phyloP scores from a whole-genome alignment of 2,113 vertebrate species.

The Natator depressus region DNA sequence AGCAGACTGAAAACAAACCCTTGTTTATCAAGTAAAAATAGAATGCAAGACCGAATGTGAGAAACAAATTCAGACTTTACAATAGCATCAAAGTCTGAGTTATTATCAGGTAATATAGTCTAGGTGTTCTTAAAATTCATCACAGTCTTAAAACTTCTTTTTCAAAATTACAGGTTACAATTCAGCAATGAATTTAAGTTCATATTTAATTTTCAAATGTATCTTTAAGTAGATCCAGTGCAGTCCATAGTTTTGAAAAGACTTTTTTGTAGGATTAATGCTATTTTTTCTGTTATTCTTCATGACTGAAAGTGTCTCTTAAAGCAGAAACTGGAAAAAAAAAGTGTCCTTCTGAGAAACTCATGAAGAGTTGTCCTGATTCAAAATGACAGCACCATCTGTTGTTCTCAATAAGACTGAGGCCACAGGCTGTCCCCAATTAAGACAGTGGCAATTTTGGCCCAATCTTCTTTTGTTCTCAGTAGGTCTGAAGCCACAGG shows the following conservation, averaged over 20 bases:
- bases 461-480: neutral
- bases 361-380: neutral
- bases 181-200: neutral
- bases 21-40: neutral
- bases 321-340: neutral
- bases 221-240: neutral
- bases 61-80: neutral
- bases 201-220: neutral
- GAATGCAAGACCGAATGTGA: neutral
- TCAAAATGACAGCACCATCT: neutral
- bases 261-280: neutral
- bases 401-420: neutral
- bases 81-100: neutral
- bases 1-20: neutral
- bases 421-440: neutral
- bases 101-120: neutral
- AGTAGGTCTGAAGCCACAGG: neutral
- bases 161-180: neutral
- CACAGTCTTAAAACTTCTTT: neutral
- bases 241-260: neutral
- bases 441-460: neutral
- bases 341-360: neutral
- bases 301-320: neutral
- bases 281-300: neutral
- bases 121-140: neutral